Percentiles rank a stretch among this genome's conserved stretches.
Evolutionary conservation across 2,797 vertebrate genomes (phyloP).

Genomic region (Fratercula arctica): DNA sequence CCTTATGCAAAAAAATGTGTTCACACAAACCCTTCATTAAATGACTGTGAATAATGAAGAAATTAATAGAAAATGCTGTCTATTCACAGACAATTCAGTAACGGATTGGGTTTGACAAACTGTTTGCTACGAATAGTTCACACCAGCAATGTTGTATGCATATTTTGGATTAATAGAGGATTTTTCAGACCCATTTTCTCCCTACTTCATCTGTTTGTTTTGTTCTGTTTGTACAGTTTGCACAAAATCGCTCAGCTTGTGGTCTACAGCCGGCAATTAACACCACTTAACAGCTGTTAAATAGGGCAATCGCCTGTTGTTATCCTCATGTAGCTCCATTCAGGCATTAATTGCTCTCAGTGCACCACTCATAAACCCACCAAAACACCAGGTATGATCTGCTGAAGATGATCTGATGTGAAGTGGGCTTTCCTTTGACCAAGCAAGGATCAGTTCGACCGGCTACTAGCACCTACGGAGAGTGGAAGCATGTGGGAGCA

Average conservation of each 20-base stretch:
- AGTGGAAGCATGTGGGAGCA: not conserved
- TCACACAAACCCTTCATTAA: conserved; percentile 31
- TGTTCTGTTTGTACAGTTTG: conserved; percentile 64
- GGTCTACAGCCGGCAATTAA: conserved; percentile 75
- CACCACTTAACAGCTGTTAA: conserved; percentile 77
- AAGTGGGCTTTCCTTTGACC: not conserved
- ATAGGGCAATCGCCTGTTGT: conserved; percentile 70
- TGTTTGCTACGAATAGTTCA: not conserved
- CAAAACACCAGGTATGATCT: conserved; percentile 58
- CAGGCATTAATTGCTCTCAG: conserved; percentile 74
- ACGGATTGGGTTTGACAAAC: not conserved
- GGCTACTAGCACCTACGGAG: not conserved
- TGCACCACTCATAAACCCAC: conserved; percentile 61
- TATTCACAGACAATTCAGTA: conserved; percentile 4
- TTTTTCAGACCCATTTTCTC: conserved; percentile 26
- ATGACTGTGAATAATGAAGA: conserved; percentile 25
- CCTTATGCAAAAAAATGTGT: not conserved
- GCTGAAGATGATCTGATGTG: conserved; percentile 26
- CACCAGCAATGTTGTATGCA: not conserved
- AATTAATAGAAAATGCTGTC: conserved; percentile 21
- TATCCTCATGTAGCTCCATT: conserved; percentile 72
- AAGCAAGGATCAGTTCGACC: not conserved
- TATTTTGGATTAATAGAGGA: not conserved
- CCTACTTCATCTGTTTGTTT: conserved; percentile 58
- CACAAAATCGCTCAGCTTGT: conserved; percentile 67